Conservation (phyloP, 2,888 invertebrate species). For the Tortricodes alternella region DNA sequence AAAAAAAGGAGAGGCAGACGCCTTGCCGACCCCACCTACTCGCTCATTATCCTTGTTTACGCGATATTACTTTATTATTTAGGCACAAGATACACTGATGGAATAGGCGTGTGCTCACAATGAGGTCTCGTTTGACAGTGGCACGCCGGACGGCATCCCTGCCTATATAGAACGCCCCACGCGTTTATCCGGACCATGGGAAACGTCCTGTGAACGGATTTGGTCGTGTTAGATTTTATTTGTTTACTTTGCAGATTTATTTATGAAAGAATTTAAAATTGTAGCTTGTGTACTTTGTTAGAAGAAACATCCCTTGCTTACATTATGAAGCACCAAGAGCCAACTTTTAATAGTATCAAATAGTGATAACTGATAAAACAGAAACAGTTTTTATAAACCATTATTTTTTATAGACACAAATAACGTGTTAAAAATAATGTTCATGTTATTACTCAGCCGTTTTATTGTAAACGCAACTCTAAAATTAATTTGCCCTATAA, state of each 20-base stretch:
- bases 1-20: constrained; percentile 73
- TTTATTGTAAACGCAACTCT: constrained; percentile 2
- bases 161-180: constrained; percentile 79
- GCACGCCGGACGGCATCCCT: constrained; percentile 68
- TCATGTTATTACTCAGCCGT: not conserved
- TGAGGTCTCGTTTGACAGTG: constrained; percentile 77
- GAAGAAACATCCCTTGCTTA: too few species aligned
- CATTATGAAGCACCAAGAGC: too few species aligned
- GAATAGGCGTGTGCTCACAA: constrained; percentile 71
- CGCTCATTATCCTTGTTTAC: constrained; percentile 77
- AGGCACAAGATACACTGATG: constrained; percentile 59
- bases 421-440: too few species aligned
- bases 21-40: constrained; percentile 73
- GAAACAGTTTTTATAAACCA: too few species aligned
- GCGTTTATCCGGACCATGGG: constrained; percentile 66
- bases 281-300: too few species aligned
- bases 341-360: too few species aligned
- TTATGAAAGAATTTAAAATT: too few species aligned
- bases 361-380: too few species aligned
- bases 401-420: too few species aligned
- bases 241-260: not conserved
- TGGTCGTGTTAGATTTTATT: constrained; percentile 7
- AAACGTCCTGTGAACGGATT: constrained; percentile 44
- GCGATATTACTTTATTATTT: constrained; percentile 74
- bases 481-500: constrained; percentile 49